Evolutionary conservation across 2,888 invertebrate genomes (phyloP), one percentile per base, ranked within the genome.

Genomic region (Nemotelus pantherinus): DNA sequence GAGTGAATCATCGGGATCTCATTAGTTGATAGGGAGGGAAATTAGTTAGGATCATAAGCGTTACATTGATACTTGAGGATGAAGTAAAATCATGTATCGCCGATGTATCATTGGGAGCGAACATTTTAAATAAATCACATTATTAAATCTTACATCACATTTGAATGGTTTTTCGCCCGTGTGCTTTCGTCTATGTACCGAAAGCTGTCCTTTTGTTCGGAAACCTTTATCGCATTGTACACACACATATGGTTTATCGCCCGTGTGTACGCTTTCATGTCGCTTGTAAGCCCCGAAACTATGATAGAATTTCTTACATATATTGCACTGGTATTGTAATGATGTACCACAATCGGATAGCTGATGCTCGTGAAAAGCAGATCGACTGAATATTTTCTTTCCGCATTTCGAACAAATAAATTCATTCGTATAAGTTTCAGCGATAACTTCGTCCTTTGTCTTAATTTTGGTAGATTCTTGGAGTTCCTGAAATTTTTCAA

Each of bases 111-210:
- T 25, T 25, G 25, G 25, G 25, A 25, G 25, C 25, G 25, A 25
- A 25, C 1, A 25, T 25, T 25, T 25, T 25, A 25, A 25, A 25
- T 25, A 25, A 25, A 25, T 25, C 25, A 25, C 25, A 25, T 25
- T 25, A 25, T 25, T 25, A 25, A 25, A 25, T 25, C 85, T 83
- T 81, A 87, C 87, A 80, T 87, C 84, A 80, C 89, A 89, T 80
- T 88, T 86, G 80, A 87, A 89, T 2, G 89, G 89, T 79, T 89
- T 89, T 79, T 87, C 87, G 25, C 89, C 88, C 0, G 87, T 88
- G 80, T 89, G 89, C 0, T 86, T 85, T 45, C 88, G 84, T 81
- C 85, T 84, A 80, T 87, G 87, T 41, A 86, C 83, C 78, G 85
- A 85, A 48, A 86, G 80, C 79, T 87, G 86, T 5, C 85, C 86